Evolutionary conservation across 2,797 vertebrate genomes (phyloP).

Genomic region (Catamblyrhynchus diadema): DNA sequence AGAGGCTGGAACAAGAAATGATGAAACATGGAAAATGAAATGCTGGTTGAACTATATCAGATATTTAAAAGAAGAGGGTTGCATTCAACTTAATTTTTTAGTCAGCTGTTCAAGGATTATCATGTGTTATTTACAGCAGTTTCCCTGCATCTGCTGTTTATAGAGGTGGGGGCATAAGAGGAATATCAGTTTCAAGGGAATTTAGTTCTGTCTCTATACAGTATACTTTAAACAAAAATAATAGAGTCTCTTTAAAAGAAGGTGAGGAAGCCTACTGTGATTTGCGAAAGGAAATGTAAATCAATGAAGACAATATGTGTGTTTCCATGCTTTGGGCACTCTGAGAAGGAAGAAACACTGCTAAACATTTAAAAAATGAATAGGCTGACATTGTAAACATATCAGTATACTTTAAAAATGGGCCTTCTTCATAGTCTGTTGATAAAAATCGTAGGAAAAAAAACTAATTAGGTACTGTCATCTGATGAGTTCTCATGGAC

Average conservation of each 20-base stretch:
- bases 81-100: background rate
- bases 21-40: background rate
- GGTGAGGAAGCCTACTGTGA: background rate
- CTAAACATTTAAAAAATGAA: background rate
- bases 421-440: background rate
- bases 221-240: background rate
- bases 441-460: background rate
- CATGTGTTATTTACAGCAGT: background rate
- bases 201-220: background rate
- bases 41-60: background rate
- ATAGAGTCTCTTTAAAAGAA: background rate
- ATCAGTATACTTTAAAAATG: background rate
- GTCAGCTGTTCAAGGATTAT: background rate
- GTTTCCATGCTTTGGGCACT: background rate
- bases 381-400: background rate
- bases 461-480: background rate
- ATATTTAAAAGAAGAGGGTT: background rate
- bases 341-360: background rate
- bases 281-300: background rate
- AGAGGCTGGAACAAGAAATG: rapidly evolving
- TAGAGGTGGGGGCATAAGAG: rapidly evolving
- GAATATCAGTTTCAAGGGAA: background rate
- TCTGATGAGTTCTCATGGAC: background rate
- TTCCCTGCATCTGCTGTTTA: background rate
- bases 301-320: background rate